Evolutionary conservation across 1,140 invertebrate species (phyloP), one percentile per base, ranked within the genome.

Genomic region (Tenebrio molitor): DNA sequence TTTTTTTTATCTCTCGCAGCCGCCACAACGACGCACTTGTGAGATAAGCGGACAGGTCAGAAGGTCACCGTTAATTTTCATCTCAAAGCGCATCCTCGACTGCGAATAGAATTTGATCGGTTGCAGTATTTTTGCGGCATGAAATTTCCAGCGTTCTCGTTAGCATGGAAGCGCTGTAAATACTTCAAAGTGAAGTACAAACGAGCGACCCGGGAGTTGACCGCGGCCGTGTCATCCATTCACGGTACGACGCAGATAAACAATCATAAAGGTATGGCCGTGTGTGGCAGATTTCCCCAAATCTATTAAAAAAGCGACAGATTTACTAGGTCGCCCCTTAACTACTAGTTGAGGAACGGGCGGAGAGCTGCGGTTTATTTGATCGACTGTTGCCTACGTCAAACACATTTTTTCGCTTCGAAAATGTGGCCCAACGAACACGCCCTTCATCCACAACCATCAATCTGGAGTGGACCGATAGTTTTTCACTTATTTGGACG

Each of bases 111-210:
- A n/a, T n/a, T n/a, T n/a, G n/a, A n/a, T 58, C 50, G 21, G 50
- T 58, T 15, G n/a, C 15, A 7, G 50, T 58, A 25, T 58, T 58
- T 50, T 29, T 29, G 23, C 23, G 21, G 50, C 50, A 14, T 58
- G 50, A 53, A 66, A 72, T 72, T 65, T 72, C 67, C 67, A 44
- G 42, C 63, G 63, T 68, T 46, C 42, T 72, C 63, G 64, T 72
- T 72, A 67, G 64, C 44, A 72, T 62, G 44, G 71, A 19, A 46
- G 71, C 58, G 53, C 58, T 67, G 71, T 72, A 58, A 65, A 72
- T 72, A 72, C 71, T 72, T 72, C 71, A 72, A 72, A 72, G 71
- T 67, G 71, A 72, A 72, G 64, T 72, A 72, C 71, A 72, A 72
- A 72, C 71, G 71, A 72, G 46, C 71, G 46, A 42, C 33, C 19